These are phyloP conservation scores for Ips typographus DNA, from an alignment of 1,140 invertebrate species.

Conservation along the genomic window DNA sequence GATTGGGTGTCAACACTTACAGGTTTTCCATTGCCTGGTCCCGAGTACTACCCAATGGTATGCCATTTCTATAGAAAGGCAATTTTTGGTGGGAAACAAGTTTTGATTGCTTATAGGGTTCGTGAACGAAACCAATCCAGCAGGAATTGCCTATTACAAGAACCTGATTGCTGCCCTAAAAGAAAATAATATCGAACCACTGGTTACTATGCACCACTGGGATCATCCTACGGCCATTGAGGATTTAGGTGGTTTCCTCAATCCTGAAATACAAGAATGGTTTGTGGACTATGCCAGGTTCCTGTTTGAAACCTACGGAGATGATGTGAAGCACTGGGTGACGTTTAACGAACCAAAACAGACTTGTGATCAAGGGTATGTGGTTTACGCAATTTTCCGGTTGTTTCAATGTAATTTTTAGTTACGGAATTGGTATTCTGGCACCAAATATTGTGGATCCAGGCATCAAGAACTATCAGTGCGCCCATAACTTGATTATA, in stretches of 20 bases:
- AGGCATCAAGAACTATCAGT: slow-evolving; percentile 43
- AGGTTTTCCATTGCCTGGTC: slow-evolving; percentile 66
- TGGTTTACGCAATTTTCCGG: not conserved
- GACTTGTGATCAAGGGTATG: slow-evolving; percentile 53
- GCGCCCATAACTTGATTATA: slow-evolving; percentile 42
- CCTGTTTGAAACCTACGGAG: slow-evolving; percentile 59
- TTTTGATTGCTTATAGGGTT: slow-evolving; percentile 8
- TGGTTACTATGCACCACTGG: slow-evolving; percentile 56
- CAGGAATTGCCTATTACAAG: slow-evolving; percentile 31
- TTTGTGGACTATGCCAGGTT: slow-evolving; percentile 50
- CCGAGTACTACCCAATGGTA: slow-evolving; percentile 44
- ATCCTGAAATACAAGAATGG: slow-evolving; percentile 46
- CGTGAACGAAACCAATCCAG: slow-evolving; percentile 22
- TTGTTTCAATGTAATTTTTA: slow-evolving; percentile 4
- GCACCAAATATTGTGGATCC: slow-evolving; percentile 43
- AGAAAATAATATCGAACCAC: slow-evolving; percentile 54
- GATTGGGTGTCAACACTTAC: slow-evolving; percentile 55
- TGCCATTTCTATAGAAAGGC: not conserved
- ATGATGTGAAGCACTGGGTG: slow-evolving; percentile 65
- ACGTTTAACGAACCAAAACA: slow-evolving; percentile 76
- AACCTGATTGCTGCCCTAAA: slow-evolving; percentile 46
- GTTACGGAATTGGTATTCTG: slow-evolving; percentile 27
- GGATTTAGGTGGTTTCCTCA: slow-evolving; percentile 58
- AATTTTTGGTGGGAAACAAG: not conserved
- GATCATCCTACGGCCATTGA: slow-evolving; percentile 50